These are phyloP conservation scores for Pseudolaguvia tuberculata DNA, from an alignment of 2,113 vertebrate genomes.

Conservation along the genomic window DNA sequence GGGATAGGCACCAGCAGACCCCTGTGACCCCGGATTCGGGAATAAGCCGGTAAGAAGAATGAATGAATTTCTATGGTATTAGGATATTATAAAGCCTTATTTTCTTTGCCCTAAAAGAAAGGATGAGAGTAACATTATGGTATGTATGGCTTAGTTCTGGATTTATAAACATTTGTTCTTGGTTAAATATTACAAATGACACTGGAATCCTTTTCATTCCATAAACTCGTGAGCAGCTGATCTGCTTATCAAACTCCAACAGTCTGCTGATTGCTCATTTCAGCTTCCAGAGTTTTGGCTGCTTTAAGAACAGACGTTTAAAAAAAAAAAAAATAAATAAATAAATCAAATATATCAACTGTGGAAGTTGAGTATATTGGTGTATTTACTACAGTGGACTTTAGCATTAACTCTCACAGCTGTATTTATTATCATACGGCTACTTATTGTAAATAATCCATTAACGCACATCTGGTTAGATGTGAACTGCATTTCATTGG, in stretches of 20 bases:
- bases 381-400: too few species aligned
- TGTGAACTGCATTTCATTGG: too few species aligned
- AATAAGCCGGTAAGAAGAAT: too few species aligned
- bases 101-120: neutral
- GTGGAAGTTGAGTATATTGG: too few species aligned
- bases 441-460: too few species aligned
- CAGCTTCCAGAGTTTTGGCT: too few species aligned
- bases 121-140: neutral
- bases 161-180: conserved; percentile 24
- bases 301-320: neutral
- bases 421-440: too few species aligned
- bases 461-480: too few species aligned
- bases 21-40: too few species aligned
- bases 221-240: conserved; percentile 41
- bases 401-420: too few species aligned
- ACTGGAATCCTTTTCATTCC: conserved; percentile 20
- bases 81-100: neutral
- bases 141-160: neutral
- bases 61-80: neutral
- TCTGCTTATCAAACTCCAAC: conserved; percentile 26
- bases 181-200: conserved; percentile 23
- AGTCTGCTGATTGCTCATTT: neutral
- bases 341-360: too few species aligned
- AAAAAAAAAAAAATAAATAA: neutral
- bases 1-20: too few species aligned